Percentiles rank a stretch among this genome's conserved stretches.
Evolutionary conservation across 2,888 invertebrate species (phyloP).

Genomic region (Melolontha melolontha): DNA sequence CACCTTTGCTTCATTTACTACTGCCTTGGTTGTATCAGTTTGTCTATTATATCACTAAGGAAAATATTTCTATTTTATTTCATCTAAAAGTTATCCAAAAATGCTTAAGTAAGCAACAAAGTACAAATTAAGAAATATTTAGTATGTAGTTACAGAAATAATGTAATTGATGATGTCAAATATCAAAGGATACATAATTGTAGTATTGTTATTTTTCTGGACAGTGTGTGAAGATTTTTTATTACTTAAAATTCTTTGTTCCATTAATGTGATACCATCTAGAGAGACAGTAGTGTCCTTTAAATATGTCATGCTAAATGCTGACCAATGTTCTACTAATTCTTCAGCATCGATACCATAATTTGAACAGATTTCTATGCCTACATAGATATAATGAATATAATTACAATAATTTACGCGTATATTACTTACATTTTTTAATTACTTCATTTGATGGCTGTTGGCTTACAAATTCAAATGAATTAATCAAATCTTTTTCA

Average conservation of each 20-base stretch:
- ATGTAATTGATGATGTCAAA: neutral
- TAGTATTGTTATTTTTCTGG: neutral
- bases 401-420: neutral
- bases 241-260: slow-evolving; percentile 23
- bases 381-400: slow-evolving; percentile 56
- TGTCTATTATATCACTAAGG: slow-evolving; percentile 5
- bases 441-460: slow-evolving; percentile 22
- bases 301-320: slow-evolving; percentile 76
- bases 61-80: slow-evolving; percentile 7
- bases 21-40: neutral
- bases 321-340: slow-evolving; percentile 83
- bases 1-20: too few relatives aligned
- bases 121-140: too few relatives aligned
- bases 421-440: slow-evolving; percentile 34
- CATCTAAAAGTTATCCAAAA: neutral
- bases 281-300: slow-evolving; percentile 68
- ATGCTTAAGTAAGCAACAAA: neutral
- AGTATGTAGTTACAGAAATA: slow-evolving; percentile 1
- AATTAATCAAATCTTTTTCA: slow-evolving; percentile 33
- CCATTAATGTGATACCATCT: slow-evolving; percentile 37
- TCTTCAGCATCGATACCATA: slow-evolving; percentile 76
- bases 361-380: slow-evolving; percentile 74
- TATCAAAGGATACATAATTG: slow-evolving; percentile 4
- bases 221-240: neutral
- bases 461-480: slow-evolving; percentile 39